Conservation (phyloP, 2,797 vertebrate species). For the Notolepis coatsorum region DNA sequence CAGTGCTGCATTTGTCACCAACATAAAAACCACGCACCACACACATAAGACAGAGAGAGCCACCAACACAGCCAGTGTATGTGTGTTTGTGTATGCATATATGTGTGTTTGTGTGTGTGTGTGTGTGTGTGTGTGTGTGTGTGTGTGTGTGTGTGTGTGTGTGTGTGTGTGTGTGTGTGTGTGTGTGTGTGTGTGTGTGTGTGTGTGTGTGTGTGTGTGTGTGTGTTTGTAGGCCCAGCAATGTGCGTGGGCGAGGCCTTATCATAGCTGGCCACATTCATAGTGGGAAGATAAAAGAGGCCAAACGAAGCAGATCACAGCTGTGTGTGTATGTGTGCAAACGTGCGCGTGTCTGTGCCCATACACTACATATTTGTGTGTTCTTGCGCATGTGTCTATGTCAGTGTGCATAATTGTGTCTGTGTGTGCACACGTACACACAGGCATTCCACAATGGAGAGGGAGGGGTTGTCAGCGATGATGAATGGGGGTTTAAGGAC, state of each 20-base stretch:
- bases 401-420: not conserved
- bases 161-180: conserved; percentile 11
- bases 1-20: conserved; percentile 63
- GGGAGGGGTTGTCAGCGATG: conserved; percentile 73
- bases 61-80: conserved; percentile 33
- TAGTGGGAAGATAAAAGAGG: conserved; percentile 77
- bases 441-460: too few species aligned
- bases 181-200: not conserved
- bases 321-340: not conserved
- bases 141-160: conserved; percentile 11
- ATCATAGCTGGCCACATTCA: conserved; percentile 77
- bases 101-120: conserved; percentile 10
- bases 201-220: not conserved
- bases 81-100: too few species aligned
- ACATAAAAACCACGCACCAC: conserved; percentile 61
- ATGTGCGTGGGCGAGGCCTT: conserved; percentile 58
- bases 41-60: conserved; percentile 50
- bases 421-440: not conserved
- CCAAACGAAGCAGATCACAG: conserved; percentile 73
- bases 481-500: conserved; percentile 78
- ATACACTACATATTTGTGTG: not conserved
- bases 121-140: conserved; percentile 5
- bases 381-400: not conserved
- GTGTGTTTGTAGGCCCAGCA: conserved; percentile 18
- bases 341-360: not conserved